Conservation (phyloP, 2,797 vertebrate species). For the Acropternis orthonyx region DNA sequence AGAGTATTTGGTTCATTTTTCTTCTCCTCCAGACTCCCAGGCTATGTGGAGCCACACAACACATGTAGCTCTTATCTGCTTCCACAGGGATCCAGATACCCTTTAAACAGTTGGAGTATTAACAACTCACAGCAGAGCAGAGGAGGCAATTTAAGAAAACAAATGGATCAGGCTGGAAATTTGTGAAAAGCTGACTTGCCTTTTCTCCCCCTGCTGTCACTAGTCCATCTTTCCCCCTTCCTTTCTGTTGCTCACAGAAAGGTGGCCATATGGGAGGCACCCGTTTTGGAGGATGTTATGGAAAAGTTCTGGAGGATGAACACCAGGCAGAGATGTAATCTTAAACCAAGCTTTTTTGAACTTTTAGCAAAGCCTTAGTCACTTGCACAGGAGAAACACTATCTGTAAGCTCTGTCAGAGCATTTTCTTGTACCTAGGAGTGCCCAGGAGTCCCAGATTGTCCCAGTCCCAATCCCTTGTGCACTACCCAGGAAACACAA, state of each 20-base stretch:
- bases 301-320: background rate
- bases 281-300: background rate
- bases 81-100: background rate
- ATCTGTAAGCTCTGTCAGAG: background rate
- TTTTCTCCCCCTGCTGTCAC: background rate
- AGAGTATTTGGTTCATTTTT: background rate
- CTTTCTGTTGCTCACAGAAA: background rate
- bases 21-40: background rate
- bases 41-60: background rate
- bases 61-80: background rate
- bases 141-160: background rate
- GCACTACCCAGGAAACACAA: background rate
- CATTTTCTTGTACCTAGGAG: background rate
- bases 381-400: background rate
- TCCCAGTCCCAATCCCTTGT: accelerated
- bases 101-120: background rate
- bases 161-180: background rate
- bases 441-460: background rate
- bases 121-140: background rate
- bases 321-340: background rate
- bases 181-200: background rate
- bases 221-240: background rate
- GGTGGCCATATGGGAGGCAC: background rate
- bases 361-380: background rate
- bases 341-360: background rate